A percentile compares a stretch with the other conserved stretches of the same genome.
phyloP scores from a whole-genome alignment of 2,888 invertebrate genomes.

The Phanerotoma sp. region DNA sequence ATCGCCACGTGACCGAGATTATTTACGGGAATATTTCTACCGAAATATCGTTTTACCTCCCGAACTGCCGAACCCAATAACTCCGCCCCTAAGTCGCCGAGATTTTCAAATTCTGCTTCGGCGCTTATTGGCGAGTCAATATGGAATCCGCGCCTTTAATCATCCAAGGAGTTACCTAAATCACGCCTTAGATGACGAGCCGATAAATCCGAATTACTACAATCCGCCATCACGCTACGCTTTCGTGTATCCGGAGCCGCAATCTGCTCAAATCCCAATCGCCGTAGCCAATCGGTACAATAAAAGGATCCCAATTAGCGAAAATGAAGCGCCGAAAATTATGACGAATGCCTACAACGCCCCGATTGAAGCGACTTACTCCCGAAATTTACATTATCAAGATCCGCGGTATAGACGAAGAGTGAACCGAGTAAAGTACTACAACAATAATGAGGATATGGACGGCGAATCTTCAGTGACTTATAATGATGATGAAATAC shows the following conservation, averaged over 20 bases:
- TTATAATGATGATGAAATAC: constrained; percentile 61
- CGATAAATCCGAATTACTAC: constrained; percentile 39
- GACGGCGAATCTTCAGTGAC: constrained; percentile 37
- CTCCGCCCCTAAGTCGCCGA: constrained; percentile 70
- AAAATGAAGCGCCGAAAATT: too few relatives aligned
- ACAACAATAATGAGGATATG: constrained; percentile 42
- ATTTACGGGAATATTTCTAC: constrained; percentile 46
- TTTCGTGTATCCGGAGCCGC: neutral
- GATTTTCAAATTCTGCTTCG: constrained; percentile 71
- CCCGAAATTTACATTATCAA: constrained; percentile 41
- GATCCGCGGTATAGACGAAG: constrained; percentile 49
- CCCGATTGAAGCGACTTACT: too few relatives aligned
- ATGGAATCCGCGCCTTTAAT: constrained; percentile 49
- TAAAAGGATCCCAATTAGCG: too few relatives aligned
- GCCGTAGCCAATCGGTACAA: constrained; percentile 39
- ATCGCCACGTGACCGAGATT: constrained; percentile 45
- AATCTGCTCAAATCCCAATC: constrained; percentile 33
- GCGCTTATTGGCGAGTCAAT: constrained; percentile 66
- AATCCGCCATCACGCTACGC: constrained; percentile 42
- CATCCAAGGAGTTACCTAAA: constrained; percentile 53
- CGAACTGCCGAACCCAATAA: constrained; percentile 62
- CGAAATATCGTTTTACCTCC: constrained; percentile 52
- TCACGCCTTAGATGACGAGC: constrained; percentile 54
- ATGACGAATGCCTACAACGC: too few relatives aligned
- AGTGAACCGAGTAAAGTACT: constrained; percentile 52